Evolutionary conservation across 2,888 invertebrate species (phyloP).

Genomic region (Pollenia griseotomentosa): DNA sequence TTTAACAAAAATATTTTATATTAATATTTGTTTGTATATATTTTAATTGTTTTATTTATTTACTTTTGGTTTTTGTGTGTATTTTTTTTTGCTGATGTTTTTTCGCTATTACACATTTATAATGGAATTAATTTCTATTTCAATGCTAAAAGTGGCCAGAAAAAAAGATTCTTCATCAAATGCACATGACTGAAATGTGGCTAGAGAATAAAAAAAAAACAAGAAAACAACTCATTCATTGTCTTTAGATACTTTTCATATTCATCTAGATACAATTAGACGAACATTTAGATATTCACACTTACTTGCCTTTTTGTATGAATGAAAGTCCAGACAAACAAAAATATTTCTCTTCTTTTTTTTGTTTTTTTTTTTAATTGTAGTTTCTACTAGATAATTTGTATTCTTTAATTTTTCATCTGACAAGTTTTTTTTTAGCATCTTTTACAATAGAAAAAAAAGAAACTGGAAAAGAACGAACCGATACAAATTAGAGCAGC

Average conservation of each 20-base stretch:
- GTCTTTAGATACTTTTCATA: not conserved
- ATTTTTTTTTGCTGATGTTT: not conserved
- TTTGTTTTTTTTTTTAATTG: not conserved
- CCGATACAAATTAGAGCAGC: not conserved
- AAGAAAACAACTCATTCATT: constrained; percentile 18
- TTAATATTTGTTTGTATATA: not conserved
- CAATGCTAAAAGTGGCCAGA: not conserved
- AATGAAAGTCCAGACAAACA: not conserved
- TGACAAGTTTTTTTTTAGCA: constrained; percentile 36
- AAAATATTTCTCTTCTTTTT: not conserved
- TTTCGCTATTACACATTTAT: constrained; percentile 1
- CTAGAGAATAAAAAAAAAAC: not conserved
- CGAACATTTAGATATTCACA: not conserved
- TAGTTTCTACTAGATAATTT: not conserved
- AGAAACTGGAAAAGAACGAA: not conserved
- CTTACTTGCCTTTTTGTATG: not conserved
- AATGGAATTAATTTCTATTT: constrained; percentile 41
- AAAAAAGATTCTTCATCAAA: constrained; percentile 23
- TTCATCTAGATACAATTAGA: not conserved
- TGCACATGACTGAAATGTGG: constrained; percentile 48
- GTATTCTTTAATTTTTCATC: constrained; percentile 26
- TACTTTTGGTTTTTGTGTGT: not conserved
- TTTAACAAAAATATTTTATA: not conserved
- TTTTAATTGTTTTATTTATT: not conserved
- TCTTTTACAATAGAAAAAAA: constrained; percentile 12